A percentile compares a stretch with the other conserved stretches of the same genome.
phyloP scores from a whole-genome alignment of 2,797 vertebrate genomes.

The Pipistrellus kuhlii region DNA sequence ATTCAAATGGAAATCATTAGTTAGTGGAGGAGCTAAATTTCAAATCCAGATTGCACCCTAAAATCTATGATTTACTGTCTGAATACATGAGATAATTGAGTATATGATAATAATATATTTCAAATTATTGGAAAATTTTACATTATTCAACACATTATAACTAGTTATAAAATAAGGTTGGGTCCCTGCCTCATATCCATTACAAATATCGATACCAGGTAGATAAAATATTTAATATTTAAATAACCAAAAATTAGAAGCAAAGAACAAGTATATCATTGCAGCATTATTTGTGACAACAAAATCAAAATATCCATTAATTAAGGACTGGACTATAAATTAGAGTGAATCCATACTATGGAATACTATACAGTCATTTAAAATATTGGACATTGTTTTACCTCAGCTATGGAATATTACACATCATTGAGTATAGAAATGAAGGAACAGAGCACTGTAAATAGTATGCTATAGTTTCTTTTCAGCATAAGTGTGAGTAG shows the following conservation, averaged over 20 bases:
- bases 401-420: neutral
- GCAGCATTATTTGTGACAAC: neutral
- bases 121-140: neutral
- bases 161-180: neutral
- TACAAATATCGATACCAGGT: neutral
- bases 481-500: neutral
- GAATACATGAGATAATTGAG: neutral
- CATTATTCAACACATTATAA: neutral
- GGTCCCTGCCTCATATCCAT: neutral
- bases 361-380: neutral
- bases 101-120: neutral
- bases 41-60: neutral
- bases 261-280: neutral
- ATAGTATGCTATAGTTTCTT: neutral
- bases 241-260: neutral
- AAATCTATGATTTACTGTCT: neutral
- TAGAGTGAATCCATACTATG: neutral
- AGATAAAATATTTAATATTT: slow-evolving; percentile 3
- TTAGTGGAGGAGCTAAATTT: neutral
- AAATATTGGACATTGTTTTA: neutral
- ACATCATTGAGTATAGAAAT: neutral
- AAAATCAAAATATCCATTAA: neutral
- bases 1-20: neutral
- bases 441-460: neutral
- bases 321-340: neutral